These are phyloP conservation scores for Xanthia icteritia DNA, from an alignment of 2,888 invertebrate species.

Conservation along the genomic window DNA sequence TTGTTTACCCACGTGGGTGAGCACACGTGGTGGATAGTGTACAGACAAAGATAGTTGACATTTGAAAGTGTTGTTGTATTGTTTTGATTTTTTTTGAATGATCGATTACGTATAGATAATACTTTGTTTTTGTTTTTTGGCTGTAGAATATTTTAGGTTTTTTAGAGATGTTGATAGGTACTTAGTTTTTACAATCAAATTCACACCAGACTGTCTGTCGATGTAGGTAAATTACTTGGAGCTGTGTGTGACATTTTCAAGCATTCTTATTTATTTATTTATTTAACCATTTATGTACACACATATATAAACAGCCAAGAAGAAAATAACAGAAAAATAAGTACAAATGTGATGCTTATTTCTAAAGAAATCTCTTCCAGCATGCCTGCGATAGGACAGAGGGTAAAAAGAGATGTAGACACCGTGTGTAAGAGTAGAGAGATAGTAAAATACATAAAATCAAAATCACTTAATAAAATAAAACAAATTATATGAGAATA, in stretches of 20 bases:
- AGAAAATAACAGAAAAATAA: too few relatives aligned
- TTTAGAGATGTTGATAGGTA: neutral
- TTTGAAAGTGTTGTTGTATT: conserved; percentile 43
- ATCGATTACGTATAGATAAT: conserved; percentile 9
- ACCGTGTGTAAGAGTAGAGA: too few relatives aligned
- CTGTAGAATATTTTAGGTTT: neutral
- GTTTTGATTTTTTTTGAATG: conserved; percentile 29
- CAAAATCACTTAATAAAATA: too few relatives aligned
- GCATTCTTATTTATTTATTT: neutral
- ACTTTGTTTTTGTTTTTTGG: neutral
- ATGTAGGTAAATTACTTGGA: neutral
- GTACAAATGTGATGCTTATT: too few relatives aligned
- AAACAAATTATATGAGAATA: too few relatives aligned
- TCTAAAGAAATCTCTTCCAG: too few relatives aligned
- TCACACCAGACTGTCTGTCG: neutral
- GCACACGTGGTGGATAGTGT: conserved; percentile 26
- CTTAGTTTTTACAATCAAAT: neutral
- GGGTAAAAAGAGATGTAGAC: too few relatives aligned
- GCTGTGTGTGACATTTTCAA: neutral
- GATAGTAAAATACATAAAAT: too few relatives aligned
- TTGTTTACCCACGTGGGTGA: conserved; percentile 44
- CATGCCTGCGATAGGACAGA: too few relatives aligned
- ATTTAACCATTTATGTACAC: too few relatives aligned
- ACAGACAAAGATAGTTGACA: conserved; percentile 42
- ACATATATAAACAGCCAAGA: too few relatives aligned